Base-by-base conservation (phyloP, 2,888 invertebrate genomes). In the Agrilus cyanescens region DNA sequence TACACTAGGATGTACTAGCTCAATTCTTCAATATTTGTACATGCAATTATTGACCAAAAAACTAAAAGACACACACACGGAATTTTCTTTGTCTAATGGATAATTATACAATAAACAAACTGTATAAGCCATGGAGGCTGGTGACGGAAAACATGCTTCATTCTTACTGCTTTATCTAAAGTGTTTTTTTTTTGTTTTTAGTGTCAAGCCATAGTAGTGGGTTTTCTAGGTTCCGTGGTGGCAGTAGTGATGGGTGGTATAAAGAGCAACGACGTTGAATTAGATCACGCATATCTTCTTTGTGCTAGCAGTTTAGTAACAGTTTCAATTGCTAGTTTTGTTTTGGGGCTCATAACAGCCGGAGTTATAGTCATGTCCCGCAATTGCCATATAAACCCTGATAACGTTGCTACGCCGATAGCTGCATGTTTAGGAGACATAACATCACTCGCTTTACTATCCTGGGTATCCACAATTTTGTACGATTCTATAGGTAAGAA, bases 351-450 rank as follows among this genome's bases (percentile, higher is more conserved):
- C 37, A 73, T 85, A 45, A 86, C 85, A 65, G 77, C 82, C 13
- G 74, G 73, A 35, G 84, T 86, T 18, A 79, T 86, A 46, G 69
- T 85, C 16, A 63, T 78, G 45, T 82, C 84, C 2, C 73, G 80
- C 39, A 73, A 75, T 61, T 74, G 76, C 52, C 73, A 79, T 55
- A 76, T 85, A 49, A 84, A 86, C 62, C 85, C 85, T 10, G 85
- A 85, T 63, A 85, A 86, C 63, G 78, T 85, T 12, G 84, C 84
- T 8, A 84, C 85, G 2, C 85, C 86, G 6, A 80, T 86, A 45
- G 85, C 85, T 13, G 84, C 85, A n/a, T 81, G 81, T 60, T 69
- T 85, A 38, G 85, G 85, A 12, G 86, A 87, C 62, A 75, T 86
- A 38, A 81, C 80, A 1, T 84, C 85, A 0, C 65, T 85, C 35